These are phyloP conservation scores for Saccopteryx leptura DNA, from an alignment of 2,113 vertebrate genomes.

Conservation along the genomic window DNA sequence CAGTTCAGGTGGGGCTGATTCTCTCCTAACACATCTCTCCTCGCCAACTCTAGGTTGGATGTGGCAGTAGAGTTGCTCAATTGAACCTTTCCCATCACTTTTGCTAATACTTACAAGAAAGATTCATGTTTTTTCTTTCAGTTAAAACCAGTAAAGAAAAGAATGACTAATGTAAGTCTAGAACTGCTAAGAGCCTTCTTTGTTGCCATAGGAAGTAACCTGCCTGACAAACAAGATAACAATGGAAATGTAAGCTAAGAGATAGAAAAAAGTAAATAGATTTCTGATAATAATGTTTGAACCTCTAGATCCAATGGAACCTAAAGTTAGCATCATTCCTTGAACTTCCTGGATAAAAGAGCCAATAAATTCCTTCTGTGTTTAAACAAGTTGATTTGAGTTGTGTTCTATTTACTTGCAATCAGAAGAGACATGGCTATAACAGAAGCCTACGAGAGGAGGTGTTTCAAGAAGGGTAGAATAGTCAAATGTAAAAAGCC, in stretches of 20 bases:
- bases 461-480: not conserved
- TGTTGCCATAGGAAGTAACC: not conserved
- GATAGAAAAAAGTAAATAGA: conserved; percentile 55
- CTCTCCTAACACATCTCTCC: not conserved
- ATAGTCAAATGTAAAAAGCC: not conserved
- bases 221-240: conserved; percentile 42
- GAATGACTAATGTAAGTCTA: not conserved
- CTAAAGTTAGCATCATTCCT: conserved; percentile 16
- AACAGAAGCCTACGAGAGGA: not conserved
- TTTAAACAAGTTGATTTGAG: conserved; percentile 59
- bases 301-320: not conserved
- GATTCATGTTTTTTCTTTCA: not conserved
- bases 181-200: conserved; percentile 14
- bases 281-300: conserved; percentile 62
- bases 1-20: not conserved
- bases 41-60: not conserved
- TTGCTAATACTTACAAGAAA: not conserved
- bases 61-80: not conserved
- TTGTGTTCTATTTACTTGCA: conserved; percentile 13
- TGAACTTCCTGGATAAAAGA: conserved; percentile 45
- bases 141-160: not conserved
- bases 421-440: not conserved
- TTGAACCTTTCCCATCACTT: not conserved
- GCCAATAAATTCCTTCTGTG: conserved; percentile 53
- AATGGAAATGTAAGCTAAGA: conserved; percentile 3